These are phyloP conservation scores for Pyrgilauda ruficollis DNA, from an alignment of 2,113 vertebrate species.

Conservation along the genomic window DNA sequence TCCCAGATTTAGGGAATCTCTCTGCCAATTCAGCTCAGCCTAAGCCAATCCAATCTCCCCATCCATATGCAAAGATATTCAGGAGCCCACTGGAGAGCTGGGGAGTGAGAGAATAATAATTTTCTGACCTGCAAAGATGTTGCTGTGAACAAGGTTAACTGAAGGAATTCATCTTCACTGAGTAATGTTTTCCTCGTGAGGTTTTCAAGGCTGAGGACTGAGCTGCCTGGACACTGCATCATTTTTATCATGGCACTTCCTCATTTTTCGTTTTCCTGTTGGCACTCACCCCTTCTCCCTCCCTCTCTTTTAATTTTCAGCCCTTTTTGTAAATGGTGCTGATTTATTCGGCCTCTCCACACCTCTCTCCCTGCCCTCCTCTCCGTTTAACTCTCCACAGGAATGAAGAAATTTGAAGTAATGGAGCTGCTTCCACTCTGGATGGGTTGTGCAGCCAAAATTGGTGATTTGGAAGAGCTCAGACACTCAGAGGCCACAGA, in stretches of 20 bases:
- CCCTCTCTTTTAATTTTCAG: constrained; percentile 13
- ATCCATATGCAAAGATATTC: not conserved
- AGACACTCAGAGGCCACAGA: not conserved
- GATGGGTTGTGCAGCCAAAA: not conserved
- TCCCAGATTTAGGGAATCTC: not conserved
- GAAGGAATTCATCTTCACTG: not conserved
- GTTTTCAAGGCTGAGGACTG: constrained; percentile 22
- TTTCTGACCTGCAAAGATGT: constrained; percentile 48
- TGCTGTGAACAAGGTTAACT: constrained; percentile 12
- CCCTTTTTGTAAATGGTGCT: not conserved
- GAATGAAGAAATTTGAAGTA: not conserved
- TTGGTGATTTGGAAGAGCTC: not conserved
- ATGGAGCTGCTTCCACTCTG: not conserved
- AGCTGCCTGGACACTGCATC: not conserved
- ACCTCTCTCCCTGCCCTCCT: not conserved
- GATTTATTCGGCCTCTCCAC: not conserved
- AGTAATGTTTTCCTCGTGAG: not conserved
- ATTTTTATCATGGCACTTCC: constrained; percentile 12
- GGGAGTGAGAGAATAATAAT: not conserved
- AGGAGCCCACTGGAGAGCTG: not conserved
- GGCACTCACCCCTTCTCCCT: not conserved
- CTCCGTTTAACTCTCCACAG: not conserved
- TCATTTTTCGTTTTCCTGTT: not conserved
- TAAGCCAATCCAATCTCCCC: not conserved
- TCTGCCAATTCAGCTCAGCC: constrained; percentile 4